Evolutionary conservation across 1,140 invertebrate species (phyloP).

Genomic region (Panagrolaimus sp.): DNA sequence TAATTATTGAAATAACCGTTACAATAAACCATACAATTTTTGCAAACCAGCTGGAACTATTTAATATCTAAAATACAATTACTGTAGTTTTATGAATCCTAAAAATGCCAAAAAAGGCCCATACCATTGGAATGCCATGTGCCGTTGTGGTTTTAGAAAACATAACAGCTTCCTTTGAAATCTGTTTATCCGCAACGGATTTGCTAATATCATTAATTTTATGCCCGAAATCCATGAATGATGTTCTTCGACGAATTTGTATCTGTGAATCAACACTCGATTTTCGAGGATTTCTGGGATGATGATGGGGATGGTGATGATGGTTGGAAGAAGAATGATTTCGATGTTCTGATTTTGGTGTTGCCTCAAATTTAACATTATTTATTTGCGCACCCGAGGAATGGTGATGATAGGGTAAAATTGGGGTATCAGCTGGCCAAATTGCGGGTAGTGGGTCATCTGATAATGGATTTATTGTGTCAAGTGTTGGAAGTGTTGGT

Average conservation of each 20-base stretch:
- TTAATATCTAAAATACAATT: neutral
- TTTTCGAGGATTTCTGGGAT: neutral
- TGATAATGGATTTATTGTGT: too few species aligned
- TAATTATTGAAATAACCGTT: neutral
- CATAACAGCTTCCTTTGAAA: constrained; percentile 39
- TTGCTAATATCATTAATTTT: neutral
- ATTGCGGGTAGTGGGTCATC: too few species aligned
- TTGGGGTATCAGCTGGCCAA: too few species aligned
- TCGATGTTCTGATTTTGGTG: too few species aligned
- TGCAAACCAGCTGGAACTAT: neutral
- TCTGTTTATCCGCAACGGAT: constrained; percentile 22
- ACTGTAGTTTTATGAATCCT: neutral
- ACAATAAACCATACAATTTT: neutral
- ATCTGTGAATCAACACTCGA: constrained; percentile 1
- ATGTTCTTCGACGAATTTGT: too few species aligned
- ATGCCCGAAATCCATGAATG: neutral
- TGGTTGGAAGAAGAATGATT: too few species aligned
- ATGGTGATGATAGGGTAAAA: too few species aligned
- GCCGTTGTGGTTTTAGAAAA: constrained; percentile 47
- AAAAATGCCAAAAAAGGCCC: constrained; percentile 14
- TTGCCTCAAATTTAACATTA: too few species aligned
- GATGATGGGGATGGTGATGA: too few species aligned
- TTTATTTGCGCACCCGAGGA: too few species aligned
- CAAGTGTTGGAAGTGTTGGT: too few species aligned
- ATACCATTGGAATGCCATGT: constrained; percentile 47